Percentiles rank a stretch among this genome's conserved stretches.
Conservation (phyloP, 2,888 invertebrate genomes). For the Eumacrocentrus americanus region DNA sequence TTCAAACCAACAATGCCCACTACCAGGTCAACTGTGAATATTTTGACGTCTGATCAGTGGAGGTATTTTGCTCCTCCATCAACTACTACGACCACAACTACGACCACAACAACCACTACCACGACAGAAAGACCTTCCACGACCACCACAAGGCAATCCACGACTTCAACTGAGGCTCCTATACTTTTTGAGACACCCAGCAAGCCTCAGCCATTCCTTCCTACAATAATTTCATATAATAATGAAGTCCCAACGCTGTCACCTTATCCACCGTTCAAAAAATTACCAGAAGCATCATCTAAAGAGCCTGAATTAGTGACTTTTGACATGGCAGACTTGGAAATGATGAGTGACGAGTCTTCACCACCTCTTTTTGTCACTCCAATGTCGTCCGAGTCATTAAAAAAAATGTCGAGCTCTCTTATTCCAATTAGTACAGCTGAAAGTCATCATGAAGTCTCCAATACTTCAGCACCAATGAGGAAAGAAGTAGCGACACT, state of each 20-base stretch:
- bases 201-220: slow-evolving; percentile 33
- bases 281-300: slow-evolving; percentile 27
- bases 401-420: slow-evolving; percentile 18
- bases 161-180: not conserved
- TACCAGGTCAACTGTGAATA: slow-evolving; percentile 37
- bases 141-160: not conserved
- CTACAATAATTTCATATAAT: slow-evolving; percentile 34
- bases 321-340: slow-evolving; percentile 26
- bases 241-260: not conserved
- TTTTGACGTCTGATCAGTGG: slow-evolving; percentile 53
- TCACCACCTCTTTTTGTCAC: slow-evolving; percentile 47
- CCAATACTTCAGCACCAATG: slow-evolving; percentile 46
- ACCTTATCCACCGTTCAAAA: slow-evolving; percentile 21
- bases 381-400: slow-evolving; percentile 38
- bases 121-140: slow-evolving; percentile 11
- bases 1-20: slow-evolving; percentile 45
- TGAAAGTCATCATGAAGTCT: slow-evolving; percentile 26
- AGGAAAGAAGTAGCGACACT: slow-evolving; percentile 58
- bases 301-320: slow-evolving; percentile 10
- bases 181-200: not conserved
- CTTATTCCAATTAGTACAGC: slow-evolving; percentile 18
- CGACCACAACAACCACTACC: slow-evolving; percentile 21
- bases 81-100: slow-evolving; percentile 26
- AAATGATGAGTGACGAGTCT: slow-evolving; percentile 30
- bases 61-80: slow-evolving; percentile 60